A percentile compares a stretch with the other conserved stretches of the same genome.
phyloP scores from a whole-genome alignment of 1,140 invertebrate species.

The Lucilia cuprina region DNA sequence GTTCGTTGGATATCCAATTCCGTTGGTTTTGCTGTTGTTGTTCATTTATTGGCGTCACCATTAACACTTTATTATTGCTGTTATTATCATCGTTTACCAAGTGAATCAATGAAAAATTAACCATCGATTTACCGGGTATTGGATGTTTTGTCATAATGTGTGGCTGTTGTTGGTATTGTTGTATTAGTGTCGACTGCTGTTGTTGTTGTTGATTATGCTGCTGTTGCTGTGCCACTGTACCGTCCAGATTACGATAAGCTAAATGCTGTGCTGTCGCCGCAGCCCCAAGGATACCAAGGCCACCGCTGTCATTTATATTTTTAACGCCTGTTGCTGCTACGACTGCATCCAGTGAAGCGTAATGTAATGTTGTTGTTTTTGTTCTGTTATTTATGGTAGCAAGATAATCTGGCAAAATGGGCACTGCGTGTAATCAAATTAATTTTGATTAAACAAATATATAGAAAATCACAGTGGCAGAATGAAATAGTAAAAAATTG shows the following conservation, averaged over 20 bases:
- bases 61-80: background rate
- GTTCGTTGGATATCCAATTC: background rate
- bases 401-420: conserved; percentile 85
- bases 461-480: conserved; percentile 1
- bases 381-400: conserved; percentile 65
- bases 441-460: conserved; percentile 42
- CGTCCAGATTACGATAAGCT: conserved; percentile 47
- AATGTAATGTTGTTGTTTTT: conserved; percentile 34
- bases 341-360: conserved; percentile 21
- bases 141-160: conserved; percentile 59
- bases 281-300: conserved; percentile 18
- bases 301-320: conserved; percentile 25
- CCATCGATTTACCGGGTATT: conserved; percentile 64
- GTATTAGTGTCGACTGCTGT: background rate
- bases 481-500: background rate
- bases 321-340: conserved; percentile 1
- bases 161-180: conserved; percentile 43
- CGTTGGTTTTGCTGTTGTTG: conserved; percentile 4
- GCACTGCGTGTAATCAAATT: conserved; percentile 69
- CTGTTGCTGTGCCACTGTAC: conserved; percentile 37
- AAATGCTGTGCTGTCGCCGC: conserved; percentile 38
- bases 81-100: conserved; percentile 42
- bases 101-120: conserved; percentile 55
- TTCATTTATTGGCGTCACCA: conserved; percentile 36
- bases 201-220: background rate